Conservation (phyloP, 2,797 vertebrate species). For the Syngnathus rostellatus region DNA sequence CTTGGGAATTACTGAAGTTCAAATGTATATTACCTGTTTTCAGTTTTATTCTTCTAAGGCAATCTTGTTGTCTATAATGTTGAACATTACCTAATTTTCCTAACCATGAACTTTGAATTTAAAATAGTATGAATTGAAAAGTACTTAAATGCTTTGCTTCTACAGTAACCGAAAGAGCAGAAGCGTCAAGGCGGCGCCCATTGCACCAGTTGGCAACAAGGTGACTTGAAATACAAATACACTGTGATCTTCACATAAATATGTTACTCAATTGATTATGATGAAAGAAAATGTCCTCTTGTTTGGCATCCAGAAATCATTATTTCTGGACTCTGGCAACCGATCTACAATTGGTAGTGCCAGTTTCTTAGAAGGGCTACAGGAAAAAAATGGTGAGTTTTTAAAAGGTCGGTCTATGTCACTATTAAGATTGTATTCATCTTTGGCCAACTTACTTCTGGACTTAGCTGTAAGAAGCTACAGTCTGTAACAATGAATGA, state of each 20-base stretch:
- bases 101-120: background rate
- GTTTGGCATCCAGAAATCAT: constrained; percentile 18
- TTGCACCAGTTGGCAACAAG: background rate
- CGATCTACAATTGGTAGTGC: constrained; percentile 35
- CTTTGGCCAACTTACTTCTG: background rate
- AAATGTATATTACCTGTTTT: no score
- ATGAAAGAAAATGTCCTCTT: background rate
- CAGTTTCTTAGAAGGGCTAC: constrained; percentile 44
- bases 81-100: background rate
- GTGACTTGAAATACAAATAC: constrained; percentile 14
- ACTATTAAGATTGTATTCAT: background rate
- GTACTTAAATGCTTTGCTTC: background rate
- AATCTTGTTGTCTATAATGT: background rate
- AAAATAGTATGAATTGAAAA: background rate
- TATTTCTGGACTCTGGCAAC: constrained; percentile 11
- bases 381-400: constrained; percentile 25
- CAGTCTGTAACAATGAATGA: background rate
- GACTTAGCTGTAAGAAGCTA: background rate
- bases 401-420: background rate
- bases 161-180: constrained; percentile 23
- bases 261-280: background rate
- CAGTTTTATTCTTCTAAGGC: background rate
- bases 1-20: no score
- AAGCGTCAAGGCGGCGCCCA: constrained; percentile 7
- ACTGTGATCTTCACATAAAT: background rate